Conservation (phyloP, 2,888 invertebrate species). For the Drosophila mimetica region DNA sequence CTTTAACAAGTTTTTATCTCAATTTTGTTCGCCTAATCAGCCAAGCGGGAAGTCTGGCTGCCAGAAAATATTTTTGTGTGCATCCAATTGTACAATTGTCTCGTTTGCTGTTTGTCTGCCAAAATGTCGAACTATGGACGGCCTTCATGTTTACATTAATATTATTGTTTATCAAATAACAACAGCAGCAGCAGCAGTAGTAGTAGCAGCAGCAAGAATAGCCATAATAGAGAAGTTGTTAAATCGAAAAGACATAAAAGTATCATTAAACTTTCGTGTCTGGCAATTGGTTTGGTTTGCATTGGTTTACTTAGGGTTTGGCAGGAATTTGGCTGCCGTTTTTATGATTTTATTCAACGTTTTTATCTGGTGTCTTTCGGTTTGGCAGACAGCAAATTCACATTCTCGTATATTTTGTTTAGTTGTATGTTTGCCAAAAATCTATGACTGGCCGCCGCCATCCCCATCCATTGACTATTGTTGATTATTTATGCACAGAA, state of each 20-base stretch:
- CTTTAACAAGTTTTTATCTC: conserved; percentile 7
- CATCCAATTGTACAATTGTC: conserved; percentile 44
- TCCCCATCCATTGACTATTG: not conserved
- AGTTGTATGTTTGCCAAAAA: conserved; percentile 65
- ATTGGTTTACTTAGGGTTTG: conserved; percentile 28
- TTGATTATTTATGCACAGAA: conserved; percentile 72
- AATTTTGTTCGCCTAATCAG: conserved; percentile 8
- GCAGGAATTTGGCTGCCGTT: conserved; percentile 29
- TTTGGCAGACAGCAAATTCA: conserved; percentile 43
- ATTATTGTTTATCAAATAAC: conserved; percentile 51
- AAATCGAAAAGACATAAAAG: conserved; percentile 53
- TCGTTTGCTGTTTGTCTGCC: conserved; percentile 45
- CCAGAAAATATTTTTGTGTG: conserved; percentile 45
- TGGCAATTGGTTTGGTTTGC: conserved; percentile 41
- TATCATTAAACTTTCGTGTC: conserved; percentile 63
- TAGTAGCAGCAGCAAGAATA: conserved; percentile 20
- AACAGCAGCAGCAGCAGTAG: conserved; percentile 25
- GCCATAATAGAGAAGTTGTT: conserved; percentile 41
- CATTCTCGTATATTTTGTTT: conserved; percentile 42
- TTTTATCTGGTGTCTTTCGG: conserved; percentile 53
- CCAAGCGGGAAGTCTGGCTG: conserved; percentile 22
- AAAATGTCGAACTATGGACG: conserved; percentile 45
- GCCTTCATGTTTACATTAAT: conserved; percentile 42
- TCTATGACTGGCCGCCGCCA: conserved; percentile 37
- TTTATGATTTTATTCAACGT: conserved; percentile 54